Conservation (phyloP, 2,888 invertebrate genomes). For the Alloplasta piceator region DNA sequence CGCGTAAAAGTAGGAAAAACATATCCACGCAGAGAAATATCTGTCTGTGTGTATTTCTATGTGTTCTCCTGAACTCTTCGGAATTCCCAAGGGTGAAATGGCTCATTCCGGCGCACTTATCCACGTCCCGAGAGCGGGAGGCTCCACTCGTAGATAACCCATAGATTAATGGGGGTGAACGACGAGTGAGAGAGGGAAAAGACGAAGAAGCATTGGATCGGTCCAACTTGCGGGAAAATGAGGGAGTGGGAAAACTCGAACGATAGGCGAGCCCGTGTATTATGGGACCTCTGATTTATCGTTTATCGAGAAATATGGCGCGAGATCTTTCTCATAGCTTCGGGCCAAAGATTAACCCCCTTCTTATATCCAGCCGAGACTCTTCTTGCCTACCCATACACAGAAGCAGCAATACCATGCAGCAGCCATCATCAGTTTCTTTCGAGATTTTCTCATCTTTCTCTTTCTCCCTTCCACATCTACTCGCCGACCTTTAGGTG, state of each 20-base stretch:
- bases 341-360: slow-evolving; percentile 79
- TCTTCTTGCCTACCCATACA: slow-evolving; percentile 13
- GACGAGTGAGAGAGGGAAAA: slow-evolving; percentile 73
- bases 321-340: slow-evolving; percentile 71
- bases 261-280: slow-evolving; percentile 66
- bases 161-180: slow-evolving; percentile 81
- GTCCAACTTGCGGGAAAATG: slow-evolving; percentile 17
- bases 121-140: slow-evolving; percentile 76
- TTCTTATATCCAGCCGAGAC: slow-evolving; percentile 55
- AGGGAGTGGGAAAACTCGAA: slow-evolving; percentile 63
- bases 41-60: slow-evolving; percentile 45
- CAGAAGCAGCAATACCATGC: slow-evolving; percentile 8
- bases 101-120: slow-evolving; percentile 83
- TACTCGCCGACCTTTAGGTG: slow-evolving; percentile 29
- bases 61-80: slow-evolving; percentile 68
- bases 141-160: slow-evolving; percentile 80
- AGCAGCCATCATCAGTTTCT: slow-evolving; percentile 47
- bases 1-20: slow-evolving; percentile 57
- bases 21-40: slow-evolving; percentile 22
- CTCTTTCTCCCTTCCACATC: background rate
- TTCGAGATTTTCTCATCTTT: slow-evolving; percentile 36
- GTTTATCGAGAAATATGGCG: slow-evolving; percentile 83
- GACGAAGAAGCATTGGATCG: slow-evolving; percentile 47
- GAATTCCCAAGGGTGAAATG: slow-evolving; percentile 83
- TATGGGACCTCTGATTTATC: slow-evolving; percentile 81